A percentile compares a stretch with the other conserved stretches of the same genome.
Conservation (phyloP, 2,797 vertebrate genomes). For the Ctenochaetus hawaiiensis region DNA sequence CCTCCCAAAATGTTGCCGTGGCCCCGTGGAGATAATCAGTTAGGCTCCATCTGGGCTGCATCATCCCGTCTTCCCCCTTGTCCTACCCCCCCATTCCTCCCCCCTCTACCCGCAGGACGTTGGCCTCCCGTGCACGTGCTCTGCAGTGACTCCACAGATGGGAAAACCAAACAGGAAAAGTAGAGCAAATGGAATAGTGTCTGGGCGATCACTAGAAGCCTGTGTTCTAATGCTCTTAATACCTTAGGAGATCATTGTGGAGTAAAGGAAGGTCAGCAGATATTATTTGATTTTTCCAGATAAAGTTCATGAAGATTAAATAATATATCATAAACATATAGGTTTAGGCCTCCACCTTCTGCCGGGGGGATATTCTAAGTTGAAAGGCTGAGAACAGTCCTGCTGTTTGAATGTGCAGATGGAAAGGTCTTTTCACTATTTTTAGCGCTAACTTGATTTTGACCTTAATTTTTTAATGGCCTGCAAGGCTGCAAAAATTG, state of each 20-base stretch:
- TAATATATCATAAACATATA: conserved; percentile 8
- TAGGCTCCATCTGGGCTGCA: conserved; percentile 72
- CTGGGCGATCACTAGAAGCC: conserved; percentile 52
- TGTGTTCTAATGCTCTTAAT: conserved; percentile 72
- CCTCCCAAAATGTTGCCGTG: conserved; percentile 35
- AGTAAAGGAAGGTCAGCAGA: conserved; percentile 49
- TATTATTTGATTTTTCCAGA: conserved; percentile 42
- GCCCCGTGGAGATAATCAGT: conserved; percentile 63
- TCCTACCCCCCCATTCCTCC: conserved; percentile 6
- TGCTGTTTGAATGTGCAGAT: neutral
- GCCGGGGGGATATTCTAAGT: neutral
- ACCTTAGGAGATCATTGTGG: conserved; percentile 49
- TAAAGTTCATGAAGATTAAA: conserved; percentile 56
- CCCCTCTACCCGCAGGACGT: conserved; percentile 35
- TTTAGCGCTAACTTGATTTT: conserved; percentile 33
- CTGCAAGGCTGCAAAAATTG: conserved; percentile 22
- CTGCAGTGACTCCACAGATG: conserved; percentile 70
- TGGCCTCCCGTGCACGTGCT: conserved; percentile 61
- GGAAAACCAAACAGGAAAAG: conserved; percentile 67
- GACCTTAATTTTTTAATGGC: conserved; percentile 57
- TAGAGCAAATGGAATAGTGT: conserved; percentile 70
- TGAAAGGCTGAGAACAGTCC: conserved; percentile 6
- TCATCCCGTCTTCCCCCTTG: conserved; percentile 46
- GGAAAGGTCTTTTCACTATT: conserved; percentile 24
- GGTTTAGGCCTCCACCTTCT: conserved; percentile 10